Conservation (phyloP, 1,140 invertebrate species). For the Leucophenga varia region DNA sequence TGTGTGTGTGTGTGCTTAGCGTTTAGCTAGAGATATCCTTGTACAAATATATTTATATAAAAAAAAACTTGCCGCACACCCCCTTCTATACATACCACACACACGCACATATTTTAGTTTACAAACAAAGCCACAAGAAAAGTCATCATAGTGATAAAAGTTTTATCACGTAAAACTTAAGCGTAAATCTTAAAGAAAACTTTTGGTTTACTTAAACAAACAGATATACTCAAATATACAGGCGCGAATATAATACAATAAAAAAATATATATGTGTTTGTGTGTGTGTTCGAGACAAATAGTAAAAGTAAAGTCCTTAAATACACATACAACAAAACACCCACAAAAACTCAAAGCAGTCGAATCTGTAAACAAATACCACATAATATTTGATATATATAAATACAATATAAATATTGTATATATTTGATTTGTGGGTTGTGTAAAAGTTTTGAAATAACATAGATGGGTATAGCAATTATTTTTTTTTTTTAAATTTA, state of each 20-base stretch:
- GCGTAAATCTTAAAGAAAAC: constrained; percentile 54
- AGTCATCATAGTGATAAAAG: constrained; percentile 48
- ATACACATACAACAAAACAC: constrained; percentile 15
- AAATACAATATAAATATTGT: constrained; percentile 21
- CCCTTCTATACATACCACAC: no score
- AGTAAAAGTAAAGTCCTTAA: neutral
- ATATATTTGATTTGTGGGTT: no score
- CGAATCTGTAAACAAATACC: constrained; percentile 12
- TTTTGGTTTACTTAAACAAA: constrained; percentile 52
- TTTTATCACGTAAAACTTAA: constrained; percentile 54
- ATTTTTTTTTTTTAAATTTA: no score
- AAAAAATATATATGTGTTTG: no score
- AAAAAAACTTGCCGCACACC: no score
- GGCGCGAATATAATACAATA: constrained; percentile 16
- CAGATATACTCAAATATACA: constrained; percentile 5
- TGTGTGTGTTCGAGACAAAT: constrained; percentile 4
- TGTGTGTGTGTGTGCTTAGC: no score
- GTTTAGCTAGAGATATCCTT: no score
- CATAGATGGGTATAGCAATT: no score
- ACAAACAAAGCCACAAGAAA: constrained; percentile 11
- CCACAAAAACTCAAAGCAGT: neutral
- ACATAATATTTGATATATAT: constrained; percentile 18
- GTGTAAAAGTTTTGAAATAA: no score
- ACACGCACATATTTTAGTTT: no score
- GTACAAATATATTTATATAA: no score